A percentile compares a stretch with the other conserved stretches of the same genome.
These are phyloP conservation scores for Lochmaea capreae DNA, from an alignment of 2,888 invertebrate genomes.

Conservation along the genomic window DNA sequence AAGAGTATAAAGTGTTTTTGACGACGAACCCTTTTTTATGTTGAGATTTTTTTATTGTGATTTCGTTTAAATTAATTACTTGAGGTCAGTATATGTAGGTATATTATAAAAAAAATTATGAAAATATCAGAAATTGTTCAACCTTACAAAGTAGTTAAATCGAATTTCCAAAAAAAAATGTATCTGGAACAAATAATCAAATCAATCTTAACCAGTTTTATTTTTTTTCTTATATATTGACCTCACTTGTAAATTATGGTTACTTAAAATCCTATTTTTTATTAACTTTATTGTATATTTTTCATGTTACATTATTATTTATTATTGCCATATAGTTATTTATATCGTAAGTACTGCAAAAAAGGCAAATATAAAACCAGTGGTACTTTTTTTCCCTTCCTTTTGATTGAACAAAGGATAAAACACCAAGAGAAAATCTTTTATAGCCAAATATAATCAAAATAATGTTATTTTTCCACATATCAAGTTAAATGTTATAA, in stretches of 20 bases:
- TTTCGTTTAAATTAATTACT: conserved; percentile 12
- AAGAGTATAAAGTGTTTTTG: conserved; percentile 34
- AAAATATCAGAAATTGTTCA: background rate
- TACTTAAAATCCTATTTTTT: conserved; percentile 35
- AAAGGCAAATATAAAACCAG: conserved; percentile 20
- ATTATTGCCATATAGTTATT: conserved; percentile 44
- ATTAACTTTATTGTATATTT: conserved; percentile 41
- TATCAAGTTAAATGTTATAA: conserved; percentile 52
- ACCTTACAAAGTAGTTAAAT: background rate
- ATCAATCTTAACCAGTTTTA: background rate
- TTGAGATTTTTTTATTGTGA: conserved; percentile 36
- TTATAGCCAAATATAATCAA: conserved; percentile 48
- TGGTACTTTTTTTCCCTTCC: conserved; percentile 25
- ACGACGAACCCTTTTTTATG: conserved; percentile 25
- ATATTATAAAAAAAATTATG: conserved; percentile 8
- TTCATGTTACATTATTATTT: conserved; percentile 42
- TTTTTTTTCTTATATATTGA: conserved; percentile 16
- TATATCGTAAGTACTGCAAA: conserved; percentile 30
- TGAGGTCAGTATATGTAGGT: conserved; percentile 5
- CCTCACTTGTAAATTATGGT: conserved; percentile 34
- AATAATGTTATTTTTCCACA: conserved; percentile 54
- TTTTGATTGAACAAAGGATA: conserved; percentile 41
- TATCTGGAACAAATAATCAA: background rate
- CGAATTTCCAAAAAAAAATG: background rate
- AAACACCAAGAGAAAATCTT: conserved; percentile 49